Percentiles rank a stretch among this genome's conserved stretches.
These are phyloP conservation scores for Drosophila testacea DNA, from an alignment of 2,888 invertebrate genomes.

Conservation along the genomic window DNA sequence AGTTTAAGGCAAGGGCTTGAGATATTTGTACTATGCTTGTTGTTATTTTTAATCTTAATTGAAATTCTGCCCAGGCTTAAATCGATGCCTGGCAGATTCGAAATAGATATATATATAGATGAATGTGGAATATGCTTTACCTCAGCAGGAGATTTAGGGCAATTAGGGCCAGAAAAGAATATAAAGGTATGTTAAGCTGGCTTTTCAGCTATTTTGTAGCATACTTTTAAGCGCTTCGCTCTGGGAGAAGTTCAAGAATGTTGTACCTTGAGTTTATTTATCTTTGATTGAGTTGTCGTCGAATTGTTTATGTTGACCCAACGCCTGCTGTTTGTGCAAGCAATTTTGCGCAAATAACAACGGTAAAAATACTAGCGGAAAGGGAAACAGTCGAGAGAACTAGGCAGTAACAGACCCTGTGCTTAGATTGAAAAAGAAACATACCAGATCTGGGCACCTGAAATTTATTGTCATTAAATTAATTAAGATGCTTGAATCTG, in stretches of 20 bases:
- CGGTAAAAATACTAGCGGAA: background rate
- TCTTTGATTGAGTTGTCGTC: slow-evolving; percentile 58
- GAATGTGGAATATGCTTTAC: slow-evolving; percentile 26
- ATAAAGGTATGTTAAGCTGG: background rate
- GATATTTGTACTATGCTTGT: slow-evolving; percentile 27
- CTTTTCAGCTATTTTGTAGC: slow-evolving; percentile 31
- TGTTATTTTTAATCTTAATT: slow-evolving; percentile 63
- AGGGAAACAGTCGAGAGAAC: too few relatives aligned
- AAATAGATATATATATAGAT: slow-evolving; percentile 4
- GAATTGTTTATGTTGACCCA: slow-evolving; percentile 45
- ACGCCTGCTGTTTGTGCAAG: slow-evolving; percentile 44
- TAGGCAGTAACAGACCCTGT: too few relatives aligned
- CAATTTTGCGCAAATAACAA: slow-evolving; percentile 42
- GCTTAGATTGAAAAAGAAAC: background rate
- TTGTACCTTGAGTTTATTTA: slow-evolving; percentile 34
- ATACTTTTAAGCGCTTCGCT: slow-evolving; percentile 43
- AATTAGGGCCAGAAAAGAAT: slow-evolving; percentile 35
- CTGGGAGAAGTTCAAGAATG: background rate
- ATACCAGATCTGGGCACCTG: too few relatives aligned
- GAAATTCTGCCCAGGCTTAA: slow-evolving; percentile 43
- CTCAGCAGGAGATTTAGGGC: slow-evolving; percentile 34
- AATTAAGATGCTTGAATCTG: too few relatives aligned
- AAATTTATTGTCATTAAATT: too few relatives aligned
- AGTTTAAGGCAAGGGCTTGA: slow-evolving; percentile 13
- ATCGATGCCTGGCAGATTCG: slow-evolving; percentile 34